Conservation (phyloP, 1,140 invertebrate species). For the Micrasema longulum region DNA sequence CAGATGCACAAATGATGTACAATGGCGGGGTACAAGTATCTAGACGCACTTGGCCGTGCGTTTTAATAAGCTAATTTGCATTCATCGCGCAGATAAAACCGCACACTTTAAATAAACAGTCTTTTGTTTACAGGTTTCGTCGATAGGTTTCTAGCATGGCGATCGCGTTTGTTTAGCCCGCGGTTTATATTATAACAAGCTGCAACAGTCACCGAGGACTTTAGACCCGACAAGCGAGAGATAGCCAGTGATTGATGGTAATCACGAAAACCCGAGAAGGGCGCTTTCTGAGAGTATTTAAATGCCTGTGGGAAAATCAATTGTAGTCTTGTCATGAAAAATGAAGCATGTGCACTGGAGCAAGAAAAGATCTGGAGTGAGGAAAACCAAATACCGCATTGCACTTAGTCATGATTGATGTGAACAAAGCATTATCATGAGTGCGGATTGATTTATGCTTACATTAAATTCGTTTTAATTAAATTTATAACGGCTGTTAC, state of each 20-base stretch:
- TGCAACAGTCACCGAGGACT: neutral
- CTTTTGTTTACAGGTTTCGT: neutral
- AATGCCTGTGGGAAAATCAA: too few species aligned
- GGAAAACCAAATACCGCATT: too few species aligned
- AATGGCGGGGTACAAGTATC: neutral
- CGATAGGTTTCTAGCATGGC: constrained; percentile 9
- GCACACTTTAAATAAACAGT: constrained; percentile 28
- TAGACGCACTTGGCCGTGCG: constrained; percentile 34
- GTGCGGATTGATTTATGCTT: too few species aligned
- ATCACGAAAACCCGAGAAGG: neutral
- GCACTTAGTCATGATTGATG: too few species aligned
- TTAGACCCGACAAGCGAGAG: neutral
- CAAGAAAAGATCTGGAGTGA: too few species aligned
- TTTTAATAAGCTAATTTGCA: constrained; percentile 45
- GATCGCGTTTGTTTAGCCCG: constrained; percentile 5
- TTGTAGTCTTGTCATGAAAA: too few species aligned
- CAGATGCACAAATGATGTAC: constrained; percentile 28
- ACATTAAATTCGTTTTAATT: too few species aligned
- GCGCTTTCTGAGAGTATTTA: too few species aligned
- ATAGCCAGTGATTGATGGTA: neutral
- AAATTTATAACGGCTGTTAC: too few species aligned
- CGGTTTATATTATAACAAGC: neutral
- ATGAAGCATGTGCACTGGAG: too few species aligned
- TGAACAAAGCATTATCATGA: too few species aligned
- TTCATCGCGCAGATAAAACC: constrained; percentile 29